These are phyloP conservation scores for Lottia gigantea DNA, from an alignment of 2,888 invertebrate species.

Conservation along the genomic window DNA sequence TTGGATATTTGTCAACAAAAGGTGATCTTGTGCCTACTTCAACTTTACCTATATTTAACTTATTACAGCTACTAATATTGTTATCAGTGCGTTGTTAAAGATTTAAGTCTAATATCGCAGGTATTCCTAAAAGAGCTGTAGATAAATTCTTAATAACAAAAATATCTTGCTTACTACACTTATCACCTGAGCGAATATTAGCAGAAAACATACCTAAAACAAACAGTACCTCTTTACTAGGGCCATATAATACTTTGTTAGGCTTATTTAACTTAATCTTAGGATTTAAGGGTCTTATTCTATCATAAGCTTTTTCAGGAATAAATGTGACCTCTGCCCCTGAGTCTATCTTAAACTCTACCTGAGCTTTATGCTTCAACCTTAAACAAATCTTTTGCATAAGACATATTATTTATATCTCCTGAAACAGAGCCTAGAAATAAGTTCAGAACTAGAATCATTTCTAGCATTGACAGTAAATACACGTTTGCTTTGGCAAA, in stretches of 20 bases:
- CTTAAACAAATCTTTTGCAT: no score
- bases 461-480: not conserved
- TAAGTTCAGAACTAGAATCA: no score
- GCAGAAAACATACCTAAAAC: not conserved
- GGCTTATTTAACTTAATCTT: not conserved
- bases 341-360: not conserved
- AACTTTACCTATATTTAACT: not conserved
- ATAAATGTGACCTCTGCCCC: not conserved
- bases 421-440: no score
- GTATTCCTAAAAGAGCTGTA: not conserved
- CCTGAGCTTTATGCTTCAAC: no score
- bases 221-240: not conserved
- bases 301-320: not conserved
- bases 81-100: not conserved
- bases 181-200: not conserved
- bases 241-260: not conserved
- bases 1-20: not conserved
- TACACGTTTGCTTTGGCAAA: not conserved
- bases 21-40: not conserved
- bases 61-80: no score
- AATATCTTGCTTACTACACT: not conserved
- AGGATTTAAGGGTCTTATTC: not conserved
- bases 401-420: no score
- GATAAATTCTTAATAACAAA: not conserved
- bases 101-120: not conserved